Evolutionary conservation across 53 echinoderm and acorn worm species (phyloP).

Genomic region (Temnopleurus reevesii): DNA sequence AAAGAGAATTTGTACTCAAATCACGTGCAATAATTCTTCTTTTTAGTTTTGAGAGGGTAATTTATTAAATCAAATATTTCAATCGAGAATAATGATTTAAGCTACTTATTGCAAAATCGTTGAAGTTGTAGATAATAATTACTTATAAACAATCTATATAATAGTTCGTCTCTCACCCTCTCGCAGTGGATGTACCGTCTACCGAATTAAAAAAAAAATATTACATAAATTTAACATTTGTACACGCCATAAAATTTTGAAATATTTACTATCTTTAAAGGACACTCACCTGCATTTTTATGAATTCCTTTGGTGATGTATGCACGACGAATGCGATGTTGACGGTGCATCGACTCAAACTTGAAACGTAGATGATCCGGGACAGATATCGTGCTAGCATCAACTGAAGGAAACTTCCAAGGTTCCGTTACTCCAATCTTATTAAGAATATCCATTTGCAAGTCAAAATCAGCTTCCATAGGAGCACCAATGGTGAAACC

Average conservation of each 20-base stretch:
- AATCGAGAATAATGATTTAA: too few relatives aligned
- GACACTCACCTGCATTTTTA: constrained; percentile 80
- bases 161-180: too few relatives aligned
- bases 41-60: too few relatives aligned
- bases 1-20: too few relatives aligned
- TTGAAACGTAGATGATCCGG: constrained; percentile 74
- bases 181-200: too few relatives aligned
- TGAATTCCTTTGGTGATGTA: constrained; percentile 74
- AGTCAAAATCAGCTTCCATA: constrained; percentile 3
- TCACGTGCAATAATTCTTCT: too few relatives aligned
- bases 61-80: too few relatives aligned
- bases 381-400: constrained; percentile 65
- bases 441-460: constrained; percentile 66
- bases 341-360: constrained; percentile 75
- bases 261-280: background rate
- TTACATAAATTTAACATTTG: too few relatives aligned
- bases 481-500: background rate
- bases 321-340: constrained; percentile 68
- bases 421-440: constrained; percentile 72
- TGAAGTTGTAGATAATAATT: too few relatives aligned
- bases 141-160: too few relatives aligned
- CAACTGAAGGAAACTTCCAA: constrained; percentile 49
- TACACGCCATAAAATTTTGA: background rate
- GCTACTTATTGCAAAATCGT: too few relatives aligned
- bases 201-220: too few relatives aligned